Percentiles rank a stretch among this genome's conserved stretches.
Evolutionary conservation across 2,113 vertebrate genomes (phyloP).

Genomic region (Pachypanchax playfairii): DNA sequence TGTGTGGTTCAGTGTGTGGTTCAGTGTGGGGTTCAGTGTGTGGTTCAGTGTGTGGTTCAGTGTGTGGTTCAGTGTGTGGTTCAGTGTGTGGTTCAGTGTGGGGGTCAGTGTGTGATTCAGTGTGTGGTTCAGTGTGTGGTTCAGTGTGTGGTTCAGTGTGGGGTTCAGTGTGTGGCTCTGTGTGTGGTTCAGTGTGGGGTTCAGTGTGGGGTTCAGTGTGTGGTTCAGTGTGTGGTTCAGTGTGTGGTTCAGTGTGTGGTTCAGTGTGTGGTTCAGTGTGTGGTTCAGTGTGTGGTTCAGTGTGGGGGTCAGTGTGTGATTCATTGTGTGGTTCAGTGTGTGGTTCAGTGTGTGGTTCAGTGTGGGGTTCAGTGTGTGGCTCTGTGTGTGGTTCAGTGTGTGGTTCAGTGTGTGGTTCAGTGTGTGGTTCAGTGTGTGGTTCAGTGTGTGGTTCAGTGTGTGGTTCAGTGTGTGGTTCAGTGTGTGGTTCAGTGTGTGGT

Average conservation of each 20-base stretch:
- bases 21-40: constrained; percentile 72
- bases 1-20: constrained; percentile 37
- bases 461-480: constrained; percentile 52
- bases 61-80: constrained; percentile 72
- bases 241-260: constrained; percentile 72
- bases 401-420: constrained; percentile 74
- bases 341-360: constrained; percentile 83
- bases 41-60: constrained; percentile 74
- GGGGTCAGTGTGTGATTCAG: constrained; percentile 52
- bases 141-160: no score
- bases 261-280: constrained; percentile 71
- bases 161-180: accelerated
- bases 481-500: constrained; percentile 37
- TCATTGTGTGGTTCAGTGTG: constrained; percentile 72
- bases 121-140: constrained; percentile 37
- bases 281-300: constrained; percentile 52
- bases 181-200: accelerated
- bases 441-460: constrained; percentile 71
- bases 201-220: constrained; percentile 72
- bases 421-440: constrained; percentile 72
- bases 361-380: accelerated
- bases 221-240: constrained; percentile 74
- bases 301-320: constrained; percentile 37
- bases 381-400: accelerated
- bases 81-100: constrained; percentile 71